Conservation (phyloP, 1,140 invertebrate genomes). For the Halyomorpha halys region DNA sequence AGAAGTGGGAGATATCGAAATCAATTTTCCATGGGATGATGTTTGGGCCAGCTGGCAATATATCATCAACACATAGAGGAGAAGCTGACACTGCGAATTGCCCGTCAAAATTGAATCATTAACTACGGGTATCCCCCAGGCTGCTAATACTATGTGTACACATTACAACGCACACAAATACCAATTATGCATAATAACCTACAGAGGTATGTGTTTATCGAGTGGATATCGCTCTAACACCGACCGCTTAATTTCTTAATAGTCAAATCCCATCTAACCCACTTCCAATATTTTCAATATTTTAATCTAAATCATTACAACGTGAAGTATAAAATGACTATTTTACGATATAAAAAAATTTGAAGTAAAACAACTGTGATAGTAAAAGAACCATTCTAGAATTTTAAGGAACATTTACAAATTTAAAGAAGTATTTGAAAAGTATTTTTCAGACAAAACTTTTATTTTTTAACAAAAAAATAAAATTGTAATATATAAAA, state of each 20-base stretch:
- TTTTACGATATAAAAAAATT: too few relatives aligned
- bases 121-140: conserved; percentile 4
- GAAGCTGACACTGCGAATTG: conserved; percentile 24
- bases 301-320: too few relatives aligned
- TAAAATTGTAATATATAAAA: too few relatives aligned
- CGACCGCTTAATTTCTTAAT: background rate
- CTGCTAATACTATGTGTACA: conserved; percentile 19
- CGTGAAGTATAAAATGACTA: too few relatives aligned
- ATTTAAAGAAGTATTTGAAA: too few relatives aligned
- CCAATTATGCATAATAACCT: conserved; percentile 26
- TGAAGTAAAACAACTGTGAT: too few relatives aligned
- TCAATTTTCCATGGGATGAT: background rate
- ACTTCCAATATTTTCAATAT: background rate
- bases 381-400: too few relatives aligned
- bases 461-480: too few relatives aligned
- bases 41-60: conserved; percentile 14
- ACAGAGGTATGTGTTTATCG: conserved; percentile 25
- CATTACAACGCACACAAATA: conserved; percentile 24
- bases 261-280: background rate
- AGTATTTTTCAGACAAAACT: too few relatives aligned
- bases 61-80: conserved; percentile 22
- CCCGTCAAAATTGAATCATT: conserved; percentile 27
- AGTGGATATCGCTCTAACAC: background rate
- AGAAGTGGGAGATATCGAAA: conserved; percentile 1
- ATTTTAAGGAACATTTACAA: too few relatives aligned